Base-by-base conservation (phyloP, 2,113 vertebrate species). In the Elanus axillaris region DNA sequence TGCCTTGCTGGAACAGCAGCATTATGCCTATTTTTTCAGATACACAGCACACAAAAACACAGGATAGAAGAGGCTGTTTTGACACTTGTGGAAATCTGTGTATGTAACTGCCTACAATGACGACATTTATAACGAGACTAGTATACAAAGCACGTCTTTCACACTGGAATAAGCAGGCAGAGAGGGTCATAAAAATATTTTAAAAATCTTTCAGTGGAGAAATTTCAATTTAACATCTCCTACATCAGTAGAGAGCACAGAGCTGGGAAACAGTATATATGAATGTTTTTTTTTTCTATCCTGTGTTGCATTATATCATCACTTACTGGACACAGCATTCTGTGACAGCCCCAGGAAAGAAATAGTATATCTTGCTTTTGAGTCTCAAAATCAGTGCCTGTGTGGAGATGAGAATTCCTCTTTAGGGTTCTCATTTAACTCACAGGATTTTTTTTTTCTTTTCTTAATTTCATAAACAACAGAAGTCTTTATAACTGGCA, bases 271-370 rank as follows among this genome's bases (percentile, higher is more conserved):
- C 22, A 52, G 13, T n/a, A 7, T 9, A 3, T 7, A 31, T 6
- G 3, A 9, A 21, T 7, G 5, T 0, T 0, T 2, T 0, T 16
- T 68, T 52, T 66, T 76, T 45, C 38, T 47, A 14, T 43, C 16
- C 10, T 76, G 4, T 64, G 3, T 52, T 58, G 11, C 15, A 21
- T 38, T 63, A 60, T 55, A 6, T 16, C 11, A 18, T 11, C 2
- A 69, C 29, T 58, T 76, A 52, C 19, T 38, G 16, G 60, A 55
- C 16, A 29, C 4, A 14, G 7, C 13, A 45, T 42, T 55, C 22
- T 55, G 22, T 36, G 7, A 9, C 53, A 91, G 31, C 5, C 26
- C 62, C 36, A 32, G 27, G 13, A 40, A 59, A 19, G 6, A 64
- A 75, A 80, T 52, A 0, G 10, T 8, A 3, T 10, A 14, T 52